Base-by-base conservation (phyloP, 2,797 vertebrate species). In the Gobio occitaniae region DNA sequence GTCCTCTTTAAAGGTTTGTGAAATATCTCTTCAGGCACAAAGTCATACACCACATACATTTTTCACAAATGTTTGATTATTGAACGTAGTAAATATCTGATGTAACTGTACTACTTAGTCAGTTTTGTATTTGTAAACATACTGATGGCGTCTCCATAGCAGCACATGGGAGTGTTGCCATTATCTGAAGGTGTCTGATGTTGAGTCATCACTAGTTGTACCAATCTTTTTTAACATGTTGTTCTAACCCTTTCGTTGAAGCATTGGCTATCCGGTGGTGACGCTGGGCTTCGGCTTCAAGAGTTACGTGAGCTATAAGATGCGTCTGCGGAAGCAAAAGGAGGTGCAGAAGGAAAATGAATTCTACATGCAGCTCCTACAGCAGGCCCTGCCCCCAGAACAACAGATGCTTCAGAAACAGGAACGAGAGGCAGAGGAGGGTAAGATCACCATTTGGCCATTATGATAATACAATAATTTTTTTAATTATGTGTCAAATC, bases 261-360 rank as follows among this genome's bases (percentile, higher is more conserved):
- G 98, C 91, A 99, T 99, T 91, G 98, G 98, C 86, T 99, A 99
- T 92, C 98, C 98, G 3, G 97, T 99, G 88, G 98, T 99, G 91
- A 99, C 98, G 84, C 95, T 99, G 93, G 98, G 98, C 91, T 99
- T 99, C 70, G 98, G 98, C 92, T 99, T 99, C 91, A 99, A 99
- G 95, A 99, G 98, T 93, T 99, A 99, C 36, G 97, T 99, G 87
- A 99, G 98, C 94, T 99, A 99, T 92, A 99, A 98, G 94, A 99
- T 99, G 96, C 95, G 98, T 16, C 92, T 99, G 92, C 96, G 97
- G 88, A 99, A 98, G 86, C 98, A 99, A 90, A 98, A 97, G 87
- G 98, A 99, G 88, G 98, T 99, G 85, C 98, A 99, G 91, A 98
- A 99, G 90, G 98, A 99, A 95, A 99, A 99, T 0, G 98, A 99